Base-by-base conservation (phyloP, 1,140 invertebrate species). In the Scaptodrosophila lebanonensis region DNA sequence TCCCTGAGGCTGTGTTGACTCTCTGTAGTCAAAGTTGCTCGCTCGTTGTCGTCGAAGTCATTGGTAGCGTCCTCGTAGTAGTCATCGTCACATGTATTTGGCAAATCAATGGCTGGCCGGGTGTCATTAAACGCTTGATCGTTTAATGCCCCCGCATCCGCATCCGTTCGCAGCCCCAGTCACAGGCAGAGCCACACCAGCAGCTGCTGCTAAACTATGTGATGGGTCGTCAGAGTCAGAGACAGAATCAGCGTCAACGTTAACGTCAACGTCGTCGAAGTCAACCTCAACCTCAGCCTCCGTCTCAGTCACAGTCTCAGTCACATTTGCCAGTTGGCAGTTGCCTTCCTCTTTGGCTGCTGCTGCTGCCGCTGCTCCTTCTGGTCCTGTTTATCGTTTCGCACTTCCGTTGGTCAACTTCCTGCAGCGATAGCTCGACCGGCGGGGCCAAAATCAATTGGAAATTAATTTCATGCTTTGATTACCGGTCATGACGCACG, bases 401-500 rank as follows among this genome's bases (percentile, higher is more conserved):
- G 73, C 75, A 83, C 76, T 83, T 82, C 75, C 75, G 75, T 54
- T 70, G 69, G 75, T 82, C 75, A 75, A 83, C 76, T 83, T 82
- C 75, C 75, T 82, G 69, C 66, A 66, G 76, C 76, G 66, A 75
- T 82, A 45, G 36, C 51, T 42, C n/a, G 33, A 47, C 39, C 58
- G 47, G 40, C 60, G 51, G 73, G 73, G 75, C 73, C 69, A 75
- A 79, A 79, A 79, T 79, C 75, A 79, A 79, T 79, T 79, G 75
- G 75, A 79, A 79, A 79, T 79, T 79, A 79, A 79, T 79, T 79
- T 82, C 69, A 75, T 82, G 75, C 75, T 79, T 82, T 79, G 75
- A 79, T 79, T 79, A 79, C 75, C 75, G 75, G 75, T 79, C 71
- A 68, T 79, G 75, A 75, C 69, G 75, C 75, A 79, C 75, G 75